phyloP scores from a whole-genome alignment of 2,797 vertebrate species.

The Triplophysa yarkandensis region DNA sequence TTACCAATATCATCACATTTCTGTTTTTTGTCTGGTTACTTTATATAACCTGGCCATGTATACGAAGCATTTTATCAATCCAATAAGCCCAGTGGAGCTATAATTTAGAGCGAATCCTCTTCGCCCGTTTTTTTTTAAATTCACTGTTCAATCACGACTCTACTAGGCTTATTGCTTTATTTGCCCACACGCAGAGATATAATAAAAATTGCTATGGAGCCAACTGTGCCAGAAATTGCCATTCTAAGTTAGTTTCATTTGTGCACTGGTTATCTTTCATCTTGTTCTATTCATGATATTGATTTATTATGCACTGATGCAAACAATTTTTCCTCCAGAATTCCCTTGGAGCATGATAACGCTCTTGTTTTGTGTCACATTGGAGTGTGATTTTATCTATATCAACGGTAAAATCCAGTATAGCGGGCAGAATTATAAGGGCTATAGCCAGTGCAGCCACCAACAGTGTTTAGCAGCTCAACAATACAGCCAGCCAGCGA shows the following conservation, averaged over 20 bases:
- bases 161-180: background rate
- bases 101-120: no score
- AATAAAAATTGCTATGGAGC: background rate
- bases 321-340: background rate
- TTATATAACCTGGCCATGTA: no score
- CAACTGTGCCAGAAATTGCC: constrained; percentile 1
- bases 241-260: background rate
- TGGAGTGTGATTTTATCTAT: background rate
- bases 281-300: background rate
- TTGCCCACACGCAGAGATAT: background rate
- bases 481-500: background rate
- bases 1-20: no score
- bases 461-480: background rate
- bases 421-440: background rate
- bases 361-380: background rate
- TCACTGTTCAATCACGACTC: no score
- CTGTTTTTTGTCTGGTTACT: no score
- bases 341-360: background rate
- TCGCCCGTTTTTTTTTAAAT: no score
- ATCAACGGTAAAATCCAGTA: background rate
- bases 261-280: background rate
- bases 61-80: no score
- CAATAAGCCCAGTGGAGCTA: no score
- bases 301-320: background rate
- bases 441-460: background rate